Conservation (phyloP, 1,140 invertebrate species). For the Drosophila guanche region DNA sequence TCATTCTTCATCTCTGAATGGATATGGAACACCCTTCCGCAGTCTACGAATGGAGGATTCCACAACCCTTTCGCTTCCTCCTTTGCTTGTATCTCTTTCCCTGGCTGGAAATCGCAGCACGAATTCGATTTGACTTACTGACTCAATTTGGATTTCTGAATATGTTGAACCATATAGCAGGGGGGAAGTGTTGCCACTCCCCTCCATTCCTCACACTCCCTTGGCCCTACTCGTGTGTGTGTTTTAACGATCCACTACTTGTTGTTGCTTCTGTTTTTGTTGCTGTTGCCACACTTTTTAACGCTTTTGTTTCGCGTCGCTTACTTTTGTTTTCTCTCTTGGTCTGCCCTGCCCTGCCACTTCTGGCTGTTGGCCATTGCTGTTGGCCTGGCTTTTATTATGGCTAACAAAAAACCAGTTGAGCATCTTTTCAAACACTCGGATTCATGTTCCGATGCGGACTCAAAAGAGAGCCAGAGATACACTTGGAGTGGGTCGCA, state of each 20-base stretch:
- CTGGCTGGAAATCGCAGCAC: constrained; percentile 2
- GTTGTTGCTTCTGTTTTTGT: constrained; percentile 16
- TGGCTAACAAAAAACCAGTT: constrained; percentile 61
- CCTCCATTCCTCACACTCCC: neutral
- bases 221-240: neutral
- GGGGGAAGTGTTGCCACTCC: neutral
- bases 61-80: neutral
- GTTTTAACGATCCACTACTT: constrained; percentile 34
- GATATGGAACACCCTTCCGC: neutral
- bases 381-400: constrained; percentile 53
- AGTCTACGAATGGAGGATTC: neutral
- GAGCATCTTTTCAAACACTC: constrained; percentile 58
- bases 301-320: constrained; percentile 63
- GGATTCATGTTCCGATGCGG: neutral
- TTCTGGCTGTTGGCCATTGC: constrained; percentile 21
- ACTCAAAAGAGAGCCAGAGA: constrained; percentile 10
- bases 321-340: constrained; percentile 70
- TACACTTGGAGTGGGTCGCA: constrained; percentile 32
- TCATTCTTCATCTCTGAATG: no score
- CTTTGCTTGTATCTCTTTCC: constrained; percentile 14
- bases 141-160: constrained; percentile 71
- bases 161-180: constrained; percentile 20
- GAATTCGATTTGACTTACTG: constrained; percentile 72
- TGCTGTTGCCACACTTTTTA: constrained; percentile 54
- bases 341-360: constrained; percentile 17